These are phyloP conservation scores for Tryphoninae sp. DNA, from an alignment of 2,888 invertebrate genomes.

Conservation along the genomic window DNA sequence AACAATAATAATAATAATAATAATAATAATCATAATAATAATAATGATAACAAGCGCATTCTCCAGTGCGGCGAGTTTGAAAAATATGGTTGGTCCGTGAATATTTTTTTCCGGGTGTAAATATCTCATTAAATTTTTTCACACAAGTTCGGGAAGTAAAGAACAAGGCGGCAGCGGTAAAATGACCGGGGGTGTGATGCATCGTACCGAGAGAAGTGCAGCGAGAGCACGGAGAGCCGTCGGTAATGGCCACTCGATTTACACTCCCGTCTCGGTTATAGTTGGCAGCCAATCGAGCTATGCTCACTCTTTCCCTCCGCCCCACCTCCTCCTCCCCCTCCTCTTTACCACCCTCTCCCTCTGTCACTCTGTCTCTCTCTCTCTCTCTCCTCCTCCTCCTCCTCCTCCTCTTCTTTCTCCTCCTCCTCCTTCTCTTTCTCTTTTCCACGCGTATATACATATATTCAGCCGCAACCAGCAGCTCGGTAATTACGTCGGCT, in stretches of 20 bases:
- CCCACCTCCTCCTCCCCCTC: not conserved
- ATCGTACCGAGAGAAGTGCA: slow-evolving; percentile 22
- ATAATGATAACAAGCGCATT: too few relatives aligned
- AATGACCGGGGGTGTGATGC: slow-evolving; percentile 23
- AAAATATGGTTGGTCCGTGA: not conserved
- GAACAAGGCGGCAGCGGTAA: slow-evolving; percentile 31
- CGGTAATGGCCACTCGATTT: slow-evolving; percentile 75
- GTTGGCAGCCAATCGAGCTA: slow-evolving; percentile 63
- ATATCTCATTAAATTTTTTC: slow-evolving; percentile 52
- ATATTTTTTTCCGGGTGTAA: slow-evolving; percentile 6
- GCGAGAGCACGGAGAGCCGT: slow-evolving; percentile 54
- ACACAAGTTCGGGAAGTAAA: slow-evolving; percentile 44
- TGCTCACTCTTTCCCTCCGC: slow-evolving; percentile 23
- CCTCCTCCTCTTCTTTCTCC: not conserved
- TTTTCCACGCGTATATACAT: slow-evolving; percentile 14
- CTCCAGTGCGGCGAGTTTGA: too few relatives aligned
- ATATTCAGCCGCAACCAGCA: slow-evolving; percentile 69
- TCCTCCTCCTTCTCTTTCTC: not conserved
- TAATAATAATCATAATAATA: too few relatives aligned
- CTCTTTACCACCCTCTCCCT: not conserved
- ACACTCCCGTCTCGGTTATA: slow-evolving; percentile 65
- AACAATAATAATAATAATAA: too few relatives aligned
- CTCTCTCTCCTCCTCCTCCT: not conserved
- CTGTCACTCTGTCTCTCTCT: not conserved
- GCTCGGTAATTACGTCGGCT: slow-evolving; percentile 75